phyloP scores from a whole-genome alignment of 2,888 invertebrate species.

The Pristionchus maxplancki region DNA sequence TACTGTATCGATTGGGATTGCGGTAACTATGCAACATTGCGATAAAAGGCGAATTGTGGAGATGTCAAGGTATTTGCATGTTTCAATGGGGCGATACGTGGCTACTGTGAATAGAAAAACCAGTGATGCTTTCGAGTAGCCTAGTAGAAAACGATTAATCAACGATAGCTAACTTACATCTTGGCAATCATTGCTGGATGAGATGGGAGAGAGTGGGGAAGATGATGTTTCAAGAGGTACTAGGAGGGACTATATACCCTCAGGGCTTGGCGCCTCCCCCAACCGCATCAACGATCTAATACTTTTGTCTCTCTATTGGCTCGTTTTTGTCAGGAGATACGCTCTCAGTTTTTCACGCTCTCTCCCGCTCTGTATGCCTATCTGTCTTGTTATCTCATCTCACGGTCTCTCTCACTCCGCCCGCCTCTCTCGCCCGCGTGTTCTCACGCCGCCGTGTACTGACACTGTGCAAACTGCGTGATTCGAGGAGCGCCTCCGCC shows the following conservation, averaged over 20 bases:
- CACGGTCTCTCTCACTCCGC: neutral
- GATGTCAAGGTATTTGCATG: too few relatives aligned
- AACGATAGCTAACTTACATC: conserved; percentile 49
- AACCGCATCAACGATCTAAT: neutral
- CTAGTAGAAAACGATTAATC: too few relatives aligned
- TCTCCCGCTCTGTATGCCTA: neutral
- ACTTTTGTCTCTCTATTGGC: conserved; percentile 7
- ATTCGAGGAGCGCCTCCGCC: neutral
- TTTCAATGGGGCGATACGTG: neutral
- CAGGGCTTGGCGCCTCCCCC: neutral
- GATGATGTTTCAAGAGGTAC: neutral
- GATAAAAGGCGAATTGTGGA: too few relatives aligned
- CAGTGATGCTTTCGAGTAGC: neutral
- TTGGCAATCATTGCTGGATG: conserved; percentile 44
- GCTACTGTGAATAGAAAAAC: neutral
- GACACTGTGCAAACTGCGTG: conserved; percentile 27
- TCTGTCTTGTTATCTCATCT: neutral
- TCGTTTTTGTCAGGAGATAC: conserved; percentile 19
- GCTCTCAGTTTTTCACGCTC: neutral
- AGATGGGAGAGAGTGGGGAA: neutral
- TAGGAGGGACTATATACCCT: neutral
- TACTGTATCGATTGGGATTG: neutral
- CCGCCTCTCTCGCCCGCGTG: conserved; percentile 3
- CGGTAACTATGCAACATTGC: too few relatives aligned
- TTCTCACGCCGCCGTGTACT: conserved; percentile 2